These are phyloP conservation scores for Philereme transversata DNA, from an alignment of 2,888 invertebrate genomes.

Conservation along the genomic window DNA sequence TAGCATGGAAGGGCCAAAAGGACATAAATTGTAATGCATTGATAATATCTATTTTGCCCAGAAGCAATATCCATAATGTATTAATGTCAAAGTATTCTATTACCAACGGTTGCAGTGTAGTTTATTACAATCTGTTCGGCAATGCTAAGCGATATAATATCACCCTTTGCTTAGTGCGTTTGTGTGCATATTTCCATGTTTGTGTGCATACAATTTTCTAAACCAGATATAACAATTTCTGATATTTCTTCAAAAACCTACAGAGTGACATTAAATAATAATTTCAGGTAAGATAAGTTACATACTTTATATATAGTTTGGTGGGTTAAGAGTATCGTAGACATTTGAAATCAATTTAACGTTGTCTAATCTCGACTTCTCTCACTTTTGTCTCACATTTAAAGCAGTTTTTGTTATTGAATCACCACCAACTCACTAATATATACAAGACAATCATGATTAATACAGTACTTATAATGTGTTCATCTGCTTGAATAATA, in stretches of 20 bases:
- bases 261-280: no score
- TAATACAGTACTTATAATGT: constrained; percentile 40
- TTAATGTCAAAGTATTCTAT: constrained; percentile 22
- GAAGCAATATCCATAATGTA: constrained; percentile 23
- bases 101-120: constrained; percentile 21
- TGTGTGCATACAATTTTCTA: no score
- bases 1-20: background rate
- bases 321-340: no score
- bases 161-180: background rate
- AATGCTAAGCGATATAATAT: constrained; percentile 8
- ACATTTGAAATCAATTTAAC: no score
- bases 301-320: no score
- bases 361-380: no score
- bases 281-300: no score
- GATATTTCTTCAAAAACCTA: no score
- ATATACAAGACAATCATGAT: constrained; percentile 17
- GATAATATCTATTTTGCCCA: constrained; percentile 15
- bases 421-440: constrained; percentile 5
- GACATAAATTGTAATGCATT: constrained; percentile 4
- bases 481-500: constrained; percentile 63
- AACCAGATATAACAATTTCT: no score
- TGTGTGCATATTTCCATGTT: no score
- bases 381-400: constrained; percentile 1
- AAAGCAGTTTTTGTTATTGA: background rate
- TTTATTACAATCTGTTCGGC: constrained; percentile 15